Conservation (phyloP, 1,140 invertebrate genomes). For the Protaetia brevitarsis region DNA sequence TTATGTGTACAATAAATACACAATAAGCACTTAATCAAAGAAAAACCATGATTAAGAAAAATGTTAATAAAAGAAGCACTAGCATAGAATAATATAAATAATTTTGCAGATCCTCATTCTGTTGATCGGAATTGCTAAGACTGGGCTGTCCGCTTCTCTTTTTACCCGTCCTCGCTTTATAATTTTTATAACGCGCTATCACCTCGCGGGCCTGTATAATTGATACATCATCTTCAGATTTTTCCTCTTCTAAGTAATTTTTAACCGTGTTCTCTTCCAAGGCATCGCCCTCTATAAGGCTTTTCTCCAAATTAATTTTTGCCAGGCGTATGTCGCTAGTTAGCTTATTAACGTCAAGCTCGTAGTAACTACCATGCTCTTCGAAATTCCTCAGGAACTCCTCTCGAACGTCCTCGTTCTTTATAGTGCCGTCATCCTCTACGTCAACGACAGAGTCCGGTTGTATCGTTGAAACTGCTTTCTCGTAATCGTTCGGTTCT, state of each 20-base stretch:
- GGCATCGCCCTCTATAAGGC: no score
- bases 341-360: neutral
- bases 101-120: neutral
- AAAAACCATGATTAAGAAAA: conserved; percentile 12
- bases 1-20: no score
- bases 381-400: neutral
- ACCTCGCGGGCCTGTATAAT: neutral
- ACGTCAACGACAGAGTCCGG: neutral
- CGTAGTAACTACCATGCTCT: neutral
- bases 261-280: neutral
- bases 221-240: conserved; percentile 11
- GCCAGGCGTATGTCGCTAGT: neutral
- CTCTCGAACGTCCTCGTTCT: neutral
- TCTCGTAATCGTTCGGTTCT: neutral
- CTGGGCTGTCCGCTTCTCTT: neutral
- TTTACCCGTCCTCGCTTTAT: neutral
- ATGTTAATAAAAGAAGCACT: neutral
- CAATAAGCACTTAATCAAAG: conserved; percentile 11
- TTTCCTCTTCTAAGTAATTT: neutral
- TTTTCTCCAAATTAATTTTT: neutral
- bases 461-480: neutral
- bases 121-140: neutral
- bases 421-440: neutral
- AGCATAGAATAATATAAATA: conserved; percentile 10
- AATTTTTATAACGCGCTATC: conserved; percentile 6